Evolutionary conservation across 2,888 invertebrate species (phyloP), one percentile per base, ranked within the genome.

Genomic region (Pandemis heparana): DNA sequence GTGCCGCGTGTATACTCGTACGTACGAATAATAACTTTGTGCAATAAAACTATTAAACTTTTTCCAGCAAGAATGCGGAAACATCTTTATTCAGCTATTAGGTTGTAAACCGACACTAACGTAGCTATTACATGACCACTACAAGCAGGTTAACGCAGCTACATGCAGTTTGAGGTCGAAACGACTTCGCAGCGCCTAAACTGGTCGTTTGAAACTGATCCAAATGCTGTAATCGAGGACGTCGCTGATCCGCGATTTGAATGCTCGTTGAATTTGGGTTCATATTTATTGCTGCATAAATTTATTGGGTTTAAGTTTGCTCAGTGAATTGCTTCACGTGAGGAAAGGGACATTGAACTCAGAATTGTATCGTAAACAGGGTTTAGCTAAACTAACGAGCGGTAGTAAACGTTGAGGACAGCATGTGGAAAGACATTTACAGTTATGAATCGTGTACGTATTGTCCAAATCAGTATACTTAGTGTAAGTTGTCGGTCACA

Each of bases 151-250:
- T 41, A 43, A 60, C 63, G 46, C 53, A 14, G 75, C 63, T 70
- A 71, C 70, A 73, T 16, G 74, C 73, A 75, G 76, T 75, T 75
- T 76, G 77, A 68, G 79, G 77, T 77, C 70, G 67, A 65, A 78
- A 77, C 76, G 76, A 71, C 75, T 51, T 65, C 74, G 74, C 71
- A 79, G 38, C 64, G 64, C 64, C 70, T 70, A 53, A 63, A 70
- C 79, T 77, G 74, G 79, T 76, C 74, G 78, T 80, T 80, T 80
- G 80, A 79, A 79, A 67, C 77, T 67, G 75, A 76, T 79, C 80
- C 79, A 80, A 79, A 62, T 51, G 76, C 23, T 46, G 46, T 46
- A 63, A 65, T 51, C 38, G 65, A 48, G 48, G 12, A 65, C 18
- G 23, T 65, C 16, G 51, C 32, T 43, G 63, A 63, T 56, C 56